phyloP scores from a whole-genome alignment of 2,797 vertebrate species.

The Alca torda region DNA sequence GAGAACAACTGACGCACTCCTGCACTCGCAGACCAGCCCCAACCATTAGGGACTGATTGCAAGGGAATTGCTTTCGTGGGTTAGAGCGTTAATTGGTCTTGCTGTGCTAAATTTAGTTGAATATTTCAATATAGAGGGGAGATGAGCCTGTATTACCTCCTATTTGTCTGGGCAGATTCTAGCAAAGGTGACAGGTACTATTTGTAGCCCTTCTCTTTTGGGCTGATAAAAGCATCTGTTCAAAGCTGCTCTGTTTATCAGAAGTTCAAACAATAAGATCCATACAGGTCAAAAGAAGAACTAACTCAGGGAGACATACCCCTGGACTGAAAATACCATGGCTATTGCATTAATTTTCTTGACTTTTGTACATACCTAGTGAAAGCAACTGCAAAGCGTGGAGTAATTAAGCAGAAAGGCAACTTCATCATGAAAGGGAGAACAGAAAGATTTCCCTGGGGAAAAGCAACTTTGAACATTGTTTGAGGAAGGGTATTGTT shows the following conservation, averaged over 20 bases:
- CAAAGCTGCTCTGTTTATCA: not conserved
- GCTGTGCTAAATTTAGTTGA: not conserved
- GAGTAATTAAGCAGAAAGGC: not conserved
- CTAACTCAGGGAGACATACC: not conserved
- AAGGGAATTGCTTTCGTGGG: not conserved
- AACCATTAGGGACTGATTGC: rapidly evolving
- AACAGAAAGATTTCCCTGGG: not conserved
- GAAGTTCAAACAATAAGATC: not conserved
- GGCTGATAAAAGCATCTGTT: not conserved
- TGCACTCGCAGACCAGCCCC: not conserved
- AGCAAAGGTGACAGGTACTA: not conserved
- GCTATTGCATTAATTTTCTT: not conserved
- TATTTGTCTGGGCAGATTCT: not conserved
- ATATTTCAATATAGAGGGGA: not conserved
- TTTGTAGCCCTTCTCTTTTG: not conserved
- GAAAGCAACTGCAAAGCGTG: not conserved
- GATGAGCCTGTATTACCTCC: not conserved
- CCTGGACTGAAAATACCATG: not conserved
- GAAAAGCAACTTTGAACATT: not conserved
- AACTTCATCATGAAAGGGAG: not conserved
- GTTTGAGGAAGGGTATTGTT: not conserved
- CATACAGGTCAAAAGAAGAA: not conserved
- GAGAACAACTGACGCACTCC: not conserved
- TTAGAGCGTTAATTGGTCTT: not conserved
- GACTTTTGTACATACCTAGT: not conserved